Conservation (phyloP, 2,888 invertebrate species). For the Mesorhabditis spiculigera region DNA sequence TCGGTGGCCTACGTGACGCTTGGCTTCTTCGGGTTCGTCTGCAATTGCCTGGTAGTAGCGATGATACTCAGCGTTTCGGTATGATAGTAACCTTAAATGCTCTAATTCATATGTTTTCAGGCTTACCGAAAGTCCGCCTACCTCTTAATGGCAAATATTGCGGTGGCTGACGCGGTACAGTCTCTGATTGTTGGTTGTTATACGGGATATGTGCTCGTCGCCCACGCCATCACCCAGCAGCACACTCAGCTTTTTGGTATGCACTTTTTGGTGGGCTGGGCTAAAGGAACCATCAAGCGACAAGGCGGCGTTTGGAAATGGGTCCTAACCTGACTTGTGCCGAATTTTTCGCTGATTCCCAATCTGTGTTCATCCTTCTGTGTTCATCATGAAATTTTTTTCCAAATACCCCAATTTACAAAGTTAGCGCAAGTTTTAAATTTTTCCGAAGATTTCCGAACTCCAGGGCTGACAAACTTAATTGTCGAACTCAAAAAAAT, state of each 20-base stretch:
- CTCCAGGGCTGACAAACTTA: too few relatives aligned
- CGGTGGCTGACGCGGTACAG: not conserved
- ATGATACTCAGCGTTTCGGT: constrained; percentile 6
- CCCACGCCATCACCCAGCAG: not conserved
- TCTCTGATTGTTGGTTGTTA: constrained; percentile 6
- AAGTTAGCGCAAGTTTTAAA: too few relatives aligned
- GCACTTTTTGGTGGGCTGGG: not conserved
- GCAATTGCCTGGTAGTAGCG: not conserved
- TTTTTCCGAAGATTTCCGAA: too few relatives aligned
- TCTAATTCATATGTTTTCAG: not conserved
- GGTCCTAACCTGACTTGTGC: too few relatives aligned
- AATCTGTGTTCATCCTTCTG: too few relatives aligned
- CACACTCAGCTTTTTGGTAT: not conserved
- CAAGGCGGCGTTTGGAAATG: too few relatives aligned
- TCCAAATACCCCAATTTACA: too few relatives aligned
- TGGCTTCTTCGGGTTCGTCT: not conserved
- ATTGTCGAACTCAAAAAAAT: too few relatives aligned
- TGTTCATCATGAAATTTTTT: too few relatives aligned
- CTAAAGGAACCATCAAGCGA: too few relatives aligned
- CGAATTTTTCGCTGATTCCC: too few relatives aligned
- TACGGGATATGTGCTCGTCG: not conserved
- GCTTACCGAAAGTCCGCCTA: constrained; percentile 8
- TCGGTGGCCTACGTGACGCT: not conserved
- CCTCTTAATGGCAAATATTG: constrained; percentile 7
- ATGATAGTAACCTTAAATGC: not conserved